Evolutionary conservation across 1,140 invertebrate species (phyloP), one percentile per base, ranked within the genome.

Genomic region (Diachasma alloeum): DNA sequence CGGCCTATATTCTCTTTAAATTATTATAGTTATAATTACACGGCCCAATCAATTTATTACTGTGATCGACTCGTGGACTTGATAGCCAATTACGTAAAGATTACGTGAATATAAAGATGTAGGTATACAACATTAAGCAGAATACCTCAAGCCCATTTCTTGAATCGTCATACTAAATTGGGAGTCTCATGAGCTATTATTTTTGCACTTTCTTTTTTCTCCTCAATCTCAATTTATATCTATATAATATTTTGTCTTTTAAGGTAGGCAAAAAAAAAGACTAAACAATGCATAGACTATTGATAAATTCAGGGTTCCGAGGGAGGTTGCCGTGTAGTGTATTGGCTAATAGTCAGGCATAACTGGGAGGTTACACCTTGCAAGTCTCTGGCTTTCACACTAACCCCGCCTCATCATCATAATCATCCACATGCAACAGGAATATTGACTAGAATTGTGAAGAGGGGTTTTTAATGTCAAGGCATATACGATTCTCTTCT

Each of bases 401-500:
- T 75, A 42, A 79, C 75, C 75, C 75, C 75, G 78, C 75, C 78
- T 76, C 78, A 77, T 76, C 70, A 59, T 67, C 53, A 66, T 68
- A 63, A 68, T 73, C 44, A 66, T 78, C 68, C 69, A 72, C 53
- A 78, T 75, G 68, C 77, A 78, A 75, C 48, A 72, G 73, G 72
- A 78, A 56, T 67, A 48, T 44, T 48, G 39, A 44, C 72, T 67
- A 36, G n/a, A 24, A 70, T 22, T 26, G 46, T 22, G 66, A 76
- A 82, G 72, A 81, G 70, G 63, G 77, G 42, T 80, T 82, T 82
- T 82, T 82, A 81, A 82, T 82, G 80, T 82, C 80, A 82, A 77
- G 80, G 73, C 72, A 74, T 48, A 66, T 74, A 59, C 53, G 22
- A 19, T 22, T 59, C 19, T 77, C 71, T 74, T 31, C 75, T 72